These are phyloP conservation scores for Argya squamiceps DNA, from an alignment of 2,797 vertebrate genomes.

Conservation along the genomic window DNA sequence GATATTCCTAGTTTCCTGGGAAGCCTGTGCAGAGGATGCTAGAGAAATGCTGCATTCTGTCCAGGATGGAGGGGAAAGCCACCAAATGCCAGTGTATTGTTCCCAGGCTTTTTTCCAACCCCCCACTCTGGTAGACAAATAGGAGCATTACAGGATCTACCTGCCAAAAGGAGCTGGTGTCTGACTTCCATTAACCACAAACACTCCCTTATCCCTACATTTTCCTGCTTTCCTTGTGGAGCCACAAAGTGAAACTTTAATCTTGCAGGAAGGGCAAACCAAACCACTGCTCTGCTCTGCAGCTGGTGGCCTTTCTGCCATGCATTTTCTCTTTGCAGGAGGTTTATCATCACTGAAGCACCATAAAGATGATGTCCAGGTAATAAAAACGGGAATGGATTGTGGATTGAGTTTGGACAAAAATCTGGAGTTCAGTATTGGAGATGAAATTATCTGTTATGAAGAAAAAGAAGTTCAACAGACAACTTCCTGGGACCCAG, in stretches of 20 bases:
- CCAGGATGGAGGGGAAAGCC: background rate
- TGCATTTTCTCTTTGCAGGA: slow-evolving; percentile 71
- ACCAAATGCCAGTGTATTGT: background rate
- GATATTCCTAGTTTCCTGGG: background rate
- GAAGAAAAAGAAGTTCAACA: slow-evolving; percentile 77
- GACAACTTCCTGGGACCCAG: slow-evolving; percentile 90
- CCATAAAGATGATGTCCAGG: slow-evolving; percentile 86
- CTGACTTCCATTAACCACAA: background rate
- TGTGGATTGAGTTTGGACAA: slow-evolving; percentile 87
- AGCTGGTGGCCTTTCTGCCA: background rate
- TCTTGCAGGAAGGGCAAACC: background rate
- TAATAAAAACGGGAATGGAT: slow-evolving; percentile 87
- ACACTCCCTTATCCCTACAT: accelerated
- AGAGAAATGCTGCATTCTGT: background rate
- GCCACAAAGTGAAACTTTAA: background rate
- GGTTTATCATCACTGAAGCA: slow-evolving; percentile 86
- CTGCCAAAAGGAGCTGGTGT: background rate
- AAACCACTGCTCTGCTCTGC: accelerated
- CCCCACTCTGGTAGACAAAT: background rate
- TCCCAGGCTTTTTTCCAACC: background rate
- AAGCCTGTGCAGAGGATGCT: accelerated
- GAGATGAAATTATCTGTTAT: slow-evolving; percentile 87
- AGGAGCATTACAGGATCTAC: background rate
- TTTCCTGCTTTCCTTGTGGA: background rate
- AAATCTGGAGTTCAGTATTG: slow-evolving; percentile 76